A percentile compares a stretch with the other conserved stretches of the same genome.
Conservation (phyloP, 2,797 vertebrate species). For the Atherinosoma microstoma region DNA sequence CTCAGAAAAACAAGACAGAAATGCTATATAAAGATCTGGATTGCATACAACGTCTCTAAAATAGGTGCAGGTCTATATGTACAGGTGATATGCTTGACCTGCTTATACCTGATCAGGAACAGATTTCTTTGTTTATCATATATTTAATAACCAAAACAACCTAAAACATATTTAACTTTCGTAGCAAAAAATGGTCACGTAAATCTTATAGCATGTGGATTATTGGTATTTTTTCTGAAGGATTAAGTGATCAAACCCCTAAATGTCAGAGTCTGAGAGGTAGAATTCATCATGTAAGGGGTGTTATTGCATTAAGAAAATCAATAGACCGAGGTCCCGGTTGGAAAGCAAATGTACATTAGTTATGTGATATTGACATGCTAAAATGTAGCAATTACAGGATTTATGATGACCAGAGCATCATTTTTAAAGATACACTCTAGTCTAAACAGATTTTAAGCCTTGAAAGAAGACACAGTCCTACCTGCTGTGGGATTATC, state of each 20-base stretch:
- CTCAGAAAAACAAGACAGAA: constrained; percentile 7
- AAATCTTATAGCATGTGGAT: constrained; percentile 4
- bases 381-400: background rate
- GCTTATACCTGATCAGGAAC: background rate
- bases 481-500: constrained; percentile 90
- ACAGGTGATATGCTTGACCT: background rate
- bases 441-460: background rate
- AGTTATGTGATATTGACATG: background rate
- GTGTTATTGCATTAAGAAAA: constrained; percentile 10
- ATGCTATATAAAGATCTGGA: background rate
- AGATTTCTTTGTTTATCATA: background rate
- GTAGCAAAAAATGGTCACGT: background rate
- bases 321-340: background rate
- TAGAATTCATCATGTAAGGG: background rate
- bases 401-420: background rate
- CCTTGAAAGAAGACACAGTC: constrained; percentile 21
- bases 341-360: background rate
- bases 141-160: background rate
- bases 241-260: constrained; percentile 15
- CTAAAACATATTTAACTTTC: constrained; percentile 1
- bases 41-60: background rate
- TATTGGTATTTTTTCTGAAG: background rate
- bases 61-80: background rate
- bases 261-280: constrained; percentile 25
- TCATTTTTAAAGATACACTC: background rate